Base-by-base conservation (phyloP, 23 tunicate species). In the Diplosoma virens region DNA sequence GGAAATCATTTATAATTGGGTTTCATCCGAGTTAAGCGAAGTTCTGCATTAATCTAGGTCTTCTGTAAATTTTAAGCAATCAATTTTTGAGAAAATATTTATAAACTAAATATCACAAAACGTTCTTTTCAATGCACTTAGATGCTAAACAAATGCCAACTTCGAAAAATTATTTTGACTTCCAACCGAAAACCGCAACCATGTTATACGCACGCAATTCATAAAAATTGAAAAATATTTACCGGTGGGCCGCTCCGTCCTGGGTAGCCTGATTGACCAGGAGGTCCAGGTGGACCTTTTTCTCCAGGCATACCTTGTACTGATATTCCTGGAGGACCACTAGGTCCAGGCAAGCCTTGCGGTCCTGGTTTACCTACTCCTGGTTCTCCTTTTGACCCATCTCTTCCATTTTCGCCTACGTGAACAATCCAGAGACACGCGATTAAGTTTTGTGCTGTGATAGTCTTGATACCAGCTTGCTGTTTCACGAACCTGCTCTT, bases 191-290 rank as follows among this genome's bases (percentile, higher is more conserved):
- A n/a, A n/a, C n/a, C n/a, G n/a, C n/a, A n/a, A n/a, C n/a, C n/a
- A n/a, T n/a, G n/a, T n/a, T n/a, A n/a, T n/a, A n/a, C n/a, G n/a
- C n/a, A n/a, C n/a, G n/a, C n/a, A n/a, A n/a, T n/a, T n/a, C n/a
- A n/a, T n/a, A n/a, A n/a, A n/a, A n/a, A n/a, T n/a, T n/a, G n/a
- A n/a, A n/a, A n/a, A n/a, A n/a, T n/a, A n/a, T n/a, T n/a, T n/a
- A n/a, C n/a, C n/a, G n/a, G n/a, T n/a, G n/a, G n/a, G n/a, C 88
- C 88, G 50, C 37, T 58, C 11, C 55, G 34, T 1, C 88, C 88
- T 24, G 76, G 76, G 7, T 37, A 50, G 6, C 88, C 88, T 25
- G 65, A 36, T 30, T 26, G 25, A 25, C 91, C 91, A 47, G 30
- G 84, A 9, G 72, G 70, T 2, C 91, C 91, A 1, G 46, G 91